These are phyloP conservation scores for Cacatua alba DNA, from an alignment of 2,113 vertebrate species.

Conservation along the genomic window DNA sequence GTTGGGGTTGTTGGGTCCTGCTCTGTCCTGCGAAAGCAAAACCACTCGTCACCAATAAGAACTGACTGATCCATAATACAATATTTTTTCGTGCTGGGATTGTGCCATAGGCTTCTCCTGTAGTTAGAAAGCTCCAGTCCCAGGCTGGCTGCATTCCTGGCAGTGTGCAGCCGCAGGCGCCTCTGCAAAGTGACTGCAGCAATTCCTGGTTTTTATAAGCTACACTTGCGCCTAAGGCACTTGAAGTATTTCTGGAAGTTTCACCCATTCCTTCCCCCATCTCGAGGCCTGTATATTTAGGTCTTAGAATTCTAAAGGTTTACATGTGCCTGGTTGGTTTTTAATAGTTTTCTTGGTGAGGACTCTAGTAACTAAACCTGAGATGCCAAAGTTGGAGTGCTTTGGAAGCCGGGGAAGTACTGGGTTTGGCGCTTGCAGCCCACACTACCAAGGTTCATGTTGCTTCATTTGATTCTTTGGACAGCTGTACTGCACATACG, in stretches of 20 bases:
- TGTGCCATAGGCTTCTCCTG: not conserved
- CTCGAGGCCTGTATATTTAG: not conserved
- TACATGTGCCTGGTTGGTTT: not conserved
- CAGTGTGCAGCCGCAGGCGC: fast-evolving
- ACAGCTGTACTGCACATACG: not conserved
- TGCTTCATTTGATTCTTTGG: not conserved
- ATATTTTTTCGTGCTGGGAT: not conserved
- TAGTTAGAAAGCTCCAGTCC: too few species aligned
- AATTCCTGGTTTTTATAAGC: not conserved
- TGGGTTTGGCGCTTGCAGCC: not conserved
- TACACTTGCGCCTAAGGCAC: not conserved
- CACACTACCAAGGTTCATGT: fast-evolving
- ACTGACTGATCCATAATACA: not conserved
- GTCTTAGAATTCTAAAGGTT: not conserved
- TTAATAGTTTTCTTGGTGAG: not conserved
- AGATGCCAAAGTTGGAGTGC: not conserved
- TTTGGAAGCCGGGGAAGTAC: not conserved
- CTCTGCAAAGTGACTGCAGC: not conserved
- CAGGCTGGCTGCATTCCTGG: not conserved
- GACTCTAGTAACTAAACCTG: not conserved
- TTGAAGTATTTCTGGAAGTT: not conserved
- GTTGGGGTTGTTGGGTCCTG: fast-evolving
- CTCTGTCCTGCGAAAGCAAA: not conserved
- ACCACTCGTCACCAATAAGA: too few species aligned
- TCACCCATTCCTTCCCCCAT: not conserved